Percentiles rank a stretch among this genome's conserved stretches.
phyloP scores from a whole-genome alignment of 2,797 vertebrate species.

The Parauchenoglanis punctatus region DNA sequence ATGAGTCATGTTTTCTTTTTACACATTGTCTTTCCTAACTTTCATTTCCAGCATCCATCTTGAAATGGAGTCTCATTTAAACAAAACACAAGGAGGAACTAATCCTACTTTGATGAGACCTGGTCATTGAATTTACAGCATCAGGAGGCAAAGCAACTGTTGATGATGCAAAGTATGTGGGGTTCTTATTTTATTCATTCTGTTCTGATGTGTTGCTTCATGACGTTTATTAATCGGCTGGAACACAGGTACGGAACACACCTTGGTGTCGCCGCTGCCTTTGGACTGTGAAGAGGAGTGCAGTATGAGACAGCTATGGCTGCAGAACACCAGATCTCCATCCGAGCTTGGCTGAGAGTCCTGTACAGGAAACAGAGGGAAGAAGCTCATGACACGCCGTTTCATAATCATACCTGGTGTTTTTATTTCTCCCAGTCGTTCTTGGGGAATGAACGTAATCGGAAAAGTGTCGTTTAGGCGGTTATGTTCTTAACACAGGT shows the following conservation, averaged over 20 bases:
- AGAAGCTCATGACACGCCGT: neutral
- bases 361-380: conserved; percentile 57
- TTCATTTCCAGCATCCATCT: neutral
- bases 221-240: neutral
- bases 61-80: neutral
- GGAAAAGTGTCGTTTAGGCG: neutral
- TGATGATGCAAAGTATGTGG: neutral
- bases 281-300: conserved; percentile 85
- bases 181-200: neutral
- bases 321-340: conserved; percentile 91
- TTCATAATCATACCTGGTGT: neutral
- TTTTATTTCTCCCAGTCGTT: neutral
- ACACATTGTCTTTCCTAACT: no score
- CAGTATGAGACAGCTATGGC: conserved; percentile 95
- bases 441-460: neutral
- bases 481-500: neutral
- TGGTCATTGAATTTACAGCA: neutral
- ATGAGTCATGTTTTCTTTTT: neutral
- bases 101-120: neutral
- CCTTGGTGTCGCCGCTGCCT: conserved; percentile 81
- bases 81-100: no score
- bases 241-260: conserved; percentile 62
- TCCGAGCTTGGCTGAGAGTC: conserved; percentile 75
- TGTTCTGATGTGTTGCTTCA: neutral
- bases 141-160: neutral